phyloP scores from a whole-genome alignment of 1,140 invertebrate genomes.

The Cyclargus thomasi region DNA sequence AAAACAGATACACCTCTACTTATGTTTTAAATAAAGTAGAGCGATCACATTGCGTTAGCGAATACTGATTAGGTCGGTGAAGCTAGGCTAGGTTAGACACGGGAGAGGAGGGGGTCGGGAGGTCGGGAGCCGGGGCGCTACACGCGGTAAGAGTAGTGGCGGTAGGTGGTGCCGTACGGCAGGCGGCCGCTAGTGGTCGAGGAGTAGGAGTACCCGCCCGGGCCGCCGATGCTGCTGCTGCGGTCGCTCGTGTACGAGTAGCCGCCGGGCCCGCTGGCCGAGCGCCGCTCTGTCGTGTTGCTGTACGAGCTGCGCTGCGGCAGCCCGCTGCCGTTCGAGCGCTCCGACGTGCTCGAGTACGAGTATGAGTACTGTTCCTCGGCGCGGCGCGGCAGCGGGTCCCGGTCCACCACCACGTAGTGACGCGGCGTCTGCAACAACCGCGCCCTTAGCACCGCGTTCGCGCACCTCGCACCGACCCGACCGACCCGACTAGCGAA shows the following conservation, averaged over 20 bases:
- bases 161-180: slow-evolving; percentile 86
- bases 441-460: slow-evolving; percentile 52
- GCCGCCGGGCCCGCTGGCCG: slow-evolving; percentile 79
- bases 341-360: slow-evolving; percentile 79
- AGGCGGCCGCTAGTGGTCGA: slow-evolving; percentile 84
- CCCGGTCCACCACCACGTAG: slow-evolving; percentile 87
- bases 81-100: slow-evolving; percentile 30
- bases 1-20: slow-evolving; percentile 56
- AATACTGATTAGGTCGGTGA: slow-evolving; percentile 65
- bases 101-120: slow-evolving; percentile 28
- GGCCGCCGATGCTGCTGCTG: slow-evolving; percentile 82
- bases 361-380: slow-evolving; percentile 90
- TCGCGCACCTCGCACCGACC: slow-evolving; percentile 53
- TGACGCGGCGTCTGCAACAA: slow-evolving; percentile 86
- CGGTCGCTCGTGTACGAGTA: slow-evolving; percentile 85
- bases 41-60: slow-evolving; percentile 64
- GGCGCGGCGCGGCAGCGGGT: slow-evolving; percentile 80
- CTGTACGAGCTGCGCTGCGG: slow-evolving; percentile 80
- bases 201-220: slow-evolving; percentile 88
- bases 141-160: slow-evolving; percentile 89
- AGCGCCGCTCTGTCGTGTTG: slow-evolving; percentile 80
- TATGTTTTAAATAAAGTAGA: slow-evolving; percentile 56
- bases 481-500: slow-evolving; percentile 61
- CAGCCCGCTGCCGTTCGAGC: slow-evolving; percentile 58
- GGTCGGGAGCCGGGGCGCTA: slow-evolving; percentile 75